Conservation (phyloP, 2,113 vertebrate genomes). For the Damaliscus lunatus region DNA sequence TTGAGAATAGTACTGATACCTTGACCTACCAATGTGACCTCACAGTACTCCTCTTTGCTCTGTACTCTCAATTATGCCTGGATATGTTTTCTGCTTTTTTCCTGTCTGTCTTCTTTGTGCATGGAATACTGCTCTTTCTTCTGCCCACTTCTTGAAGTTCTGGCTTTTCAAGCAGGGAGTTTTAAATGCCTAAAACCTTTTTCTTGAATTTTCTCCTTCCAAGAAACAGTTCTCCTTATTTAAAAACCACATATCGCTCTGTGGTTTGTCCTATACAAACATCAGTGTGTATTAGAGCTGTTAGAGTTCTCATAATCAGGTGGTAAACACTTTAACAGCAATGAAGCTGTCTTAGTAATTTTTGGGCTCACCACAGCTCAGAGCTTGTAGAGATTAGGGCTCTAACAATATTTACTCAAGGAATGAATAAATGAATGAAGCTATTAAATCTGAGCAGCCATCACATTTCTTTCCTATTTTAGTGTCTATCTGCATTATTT, state of each 20-base stretch:
- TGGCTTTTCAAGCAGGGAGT: not conserved
- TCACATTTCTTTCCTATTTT: not conserved
- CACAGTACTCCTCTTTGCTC: not conserved
- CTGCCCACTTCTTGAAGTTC: not conserved
- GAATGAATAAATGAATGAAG: not conserved
- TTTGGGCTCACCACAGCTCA: not conserved
- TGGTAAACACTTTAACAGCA: not conserved
- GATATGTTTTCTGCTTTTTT: not conserved
- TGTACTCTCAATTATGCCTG: not conserved
- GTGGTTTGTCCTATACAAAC: not conserved
- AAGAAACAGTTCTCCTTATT: not conserved
- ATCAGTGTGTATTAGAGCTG: not conserved
- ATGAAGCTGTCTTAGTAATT: not conserved
- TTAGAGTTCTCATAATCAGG: not conserved
- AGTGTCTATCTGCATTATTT: not conserved
- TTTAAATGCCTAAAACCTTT: not conserved
- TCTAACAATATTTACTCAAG: conserved; percentile 14
- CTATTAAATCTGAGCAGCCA: not conserved
- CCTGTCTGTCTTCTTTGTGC: not conserved
- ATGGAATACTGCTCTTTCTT: not conserved
- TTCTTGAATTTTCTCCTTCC: not conserved
- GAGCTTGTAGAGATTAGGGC: not conserved
- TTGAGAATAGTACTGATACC: not conserved
- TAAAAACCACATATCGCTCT: not conserved
- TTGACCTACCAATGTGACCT: not conserved